A percentile compares a stretch with the other conserved stretches of the same genome.
phyloP scores from a whole-genome alignment of 2,888 invertebrate genomes.

The Polia nebulosa region DNA sequence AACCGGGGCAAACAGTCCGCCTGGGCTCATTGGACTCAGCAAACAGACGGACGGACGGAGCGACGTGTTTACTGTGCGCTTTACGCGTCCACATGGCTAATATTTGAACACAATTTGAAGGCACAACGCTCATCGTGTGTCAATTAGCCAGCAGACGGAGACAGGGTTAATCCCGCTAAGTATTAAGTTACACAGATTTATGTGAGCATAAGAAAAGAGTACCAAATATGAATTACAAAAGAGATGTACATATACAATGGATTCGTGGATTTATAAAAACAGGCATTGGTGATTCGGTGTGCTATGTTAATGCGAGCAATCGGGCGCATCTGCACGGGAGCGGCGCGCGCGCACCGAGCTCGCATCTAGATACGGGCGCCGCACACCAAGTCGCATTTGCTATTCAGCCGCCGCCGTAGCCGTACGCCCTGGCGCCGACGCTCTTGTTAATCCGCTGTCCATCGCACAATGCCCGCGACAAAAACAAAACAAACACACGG shows the following conservation, averaged over 20 bases:
- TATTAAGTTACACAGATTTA: slow-evolving; percentile 63
- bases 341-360: slow-evolving; percentile 72
- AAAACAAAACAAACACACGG: slow-evolving; percentile 77
- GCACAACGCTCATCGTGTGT: slow-evolving; percentile 80
- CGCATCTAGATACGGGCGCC: slow-evolving; percentile 79
- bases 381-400: slow-evolving; percentile 83
- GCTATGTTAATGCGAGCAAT: slow-evolving; percentile 80
- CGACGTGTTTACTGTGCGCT: slow-evolving; percentile 83
- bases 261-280: slow-evolving; percentile 72
- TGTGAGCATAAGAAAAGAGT: slow-evolving; percentile 52
- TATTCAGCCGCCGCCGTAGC: slow-evolving; percentile 78
- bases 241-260: slow-evolving; percentile 68
- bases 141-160: slow-evolving; percentile 78
- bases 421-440: slow-evolving; percentile 84
- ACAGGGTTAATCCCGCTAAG: slow-evolving; percentile 70
- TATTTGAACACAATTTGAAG: slow-evolving; percentile 89
- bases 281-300: slow-evolving; percentile 58
- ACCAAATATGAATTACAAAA: slow-evolving; percentile 75
- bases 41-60: slow-evolving; percentile 80
- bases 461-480: slow-evolving; percentile 81
- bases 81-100: slow-evolving; percentile 80
- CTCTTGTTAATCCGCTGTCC: slow-evolving; percentile 87
- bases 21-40: slow-evolving; percentile 80
- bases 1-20: slow-evolving; percentile 77
- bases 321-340: slow-evolving; percentile 76